A percentile compares a stretch with the other conserved stretches of the same genome.
Conservation (phyloP, 2,888 invertebrate genomes). For the Sphecodes monilicornis region DNA sequence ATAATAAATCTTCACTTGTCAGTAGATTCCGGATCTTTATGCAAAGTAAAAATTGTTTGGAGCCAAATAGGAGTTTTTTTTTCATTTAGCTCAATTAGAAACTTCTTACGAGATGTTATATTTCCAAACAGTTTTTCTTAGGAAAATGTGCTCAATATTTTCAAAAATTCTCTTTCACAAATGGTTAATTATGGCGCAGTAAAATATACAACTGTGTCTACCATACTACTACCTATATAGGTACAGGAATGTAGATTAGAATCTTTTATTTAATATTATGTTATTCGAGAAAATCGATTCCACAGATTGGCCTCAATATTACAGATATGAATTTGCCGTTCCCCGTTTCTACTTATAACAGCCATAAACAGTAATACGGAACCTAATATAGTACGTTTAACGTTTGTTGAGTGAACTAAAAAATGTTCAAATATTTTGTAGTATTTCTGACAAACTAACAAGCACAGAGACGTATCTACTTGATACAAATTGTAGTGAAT, state of each 20-base stretch:
- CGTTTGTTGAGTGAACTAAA: background rate
- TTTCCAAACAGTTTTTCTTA: too few relatives aligned
- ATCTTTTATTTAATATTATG: background rate
- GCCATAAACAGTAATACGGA: background rate
- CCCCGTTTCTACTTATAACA: constrained; percentile 5
- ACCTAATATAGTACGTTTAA: background rate
- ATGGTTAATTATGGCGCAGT: background rate
- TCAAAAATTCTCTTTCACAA: background rate
- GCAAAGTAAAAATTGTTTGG: too few relatives aligned
- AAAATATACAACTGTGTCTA: background rate
- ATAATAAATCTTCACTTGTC: too few relatives aligned
- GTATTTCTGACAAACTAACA: background rate
- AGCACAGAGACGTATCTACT: background rate
- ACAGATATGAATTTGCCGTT: background rate
- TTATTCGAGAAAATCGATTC: constrained; percentile 5
- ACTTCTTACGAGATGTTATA: too few relatives aligned
- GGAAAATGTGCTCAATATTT: background rate
- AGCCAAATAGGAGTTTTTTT: too few relatives aligned
- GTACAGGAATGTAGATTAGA: background rate
- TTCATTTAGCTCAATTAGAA: too few relatives aligned
- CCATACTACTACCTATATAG: too few relatives aligned
- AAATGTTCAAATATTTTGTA: background rate
- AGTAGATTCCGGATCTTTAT: too few relatives aligned
- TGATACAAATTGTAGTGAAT: background rate
- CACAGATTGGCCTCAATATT: background rate